phyloP scores from a whole-genome alignment of 1,140 invertebrate genomes.

The Aphaenogaster ashmeadi region DNA sequence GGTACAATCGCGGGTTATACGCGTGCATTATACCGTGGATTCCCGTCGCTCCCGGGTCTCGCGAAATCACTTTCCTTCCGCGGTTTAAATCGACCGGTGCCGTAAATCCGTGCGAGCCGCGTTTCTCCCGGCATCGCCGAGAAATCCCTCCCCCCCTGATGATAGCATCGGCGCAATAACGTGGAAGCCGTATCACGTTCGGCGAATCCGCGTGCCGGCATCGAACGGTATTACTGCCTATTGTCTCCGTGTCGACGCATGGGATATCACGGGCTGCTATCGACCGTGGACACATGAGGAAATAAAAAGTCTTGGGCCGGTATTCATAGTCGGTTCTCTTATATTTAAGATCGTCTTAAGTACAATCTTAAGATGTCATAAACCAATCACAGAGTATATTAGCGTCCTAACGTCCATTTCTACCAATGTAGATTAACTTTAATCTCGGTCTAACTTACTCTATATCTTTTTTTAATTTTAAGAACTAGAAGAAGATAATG shows the following conservation, averaged over 20 bases:
- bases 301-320: too few relatives aligned
- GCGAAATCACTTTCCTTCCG: not conserved
- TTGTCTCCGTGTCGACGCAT: not conserved
- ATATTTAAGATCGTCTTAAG: too few relatives aligned
- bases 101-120: not conserved
- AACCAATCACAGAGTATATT: too few relatives aligned
- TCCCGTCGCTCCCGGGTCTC: not conserved
- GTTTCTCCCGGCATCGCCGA: not conserved
- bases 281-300: not conserved
- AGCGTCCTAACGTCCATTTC: too few relatives aligned
- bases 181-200: slow-evolving; percentile 8
- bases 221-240: not conserved
- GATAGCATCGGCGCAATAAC: not conserved
- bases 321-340: too few relatives aligned
- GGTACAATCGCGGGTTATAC: not conserved
- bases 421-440: too few relatives aligned
- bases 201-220: slow-evolving; percentile 15
- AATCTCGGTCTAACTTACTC: too few relatives aligned
- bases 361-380: too few relatives aligned
- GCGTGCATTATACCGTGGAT: too few relatives aligned
- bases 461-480: too few relatives aligned
- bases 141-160: too few relatives aligned
- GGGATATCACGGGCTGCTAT: not conserved
- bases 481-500: too few relatives aligned
- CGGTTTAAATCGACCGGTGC: not conserved